These are phyloP conservation scores for Drosophila azteca DNA, from an alignment of 1,140 invertebrate species.

Conservation along the genomic window DNA sequence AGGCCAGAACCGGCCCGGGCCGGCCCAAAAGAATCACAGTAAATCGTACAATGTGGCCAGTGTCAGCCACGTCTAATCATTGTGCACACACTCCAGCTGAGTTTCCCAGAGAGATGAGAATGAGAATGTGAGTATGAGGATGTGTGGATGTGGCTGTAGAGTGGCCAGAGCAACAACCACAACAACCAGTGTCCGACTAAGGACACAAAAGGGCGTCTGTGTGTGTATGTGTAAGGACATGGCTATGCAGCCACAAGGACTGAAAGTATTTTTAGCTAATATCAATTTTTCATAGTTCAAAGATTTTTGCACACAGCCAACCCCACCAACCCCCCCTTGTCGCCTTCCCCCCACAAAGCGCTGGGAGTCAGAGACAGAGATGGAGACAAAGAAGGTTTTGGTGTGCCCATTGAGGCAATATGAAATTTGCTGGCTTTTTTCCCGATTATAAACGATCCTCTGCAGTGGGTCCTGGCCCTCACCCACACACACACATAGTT, in stretches of 20 bases:
- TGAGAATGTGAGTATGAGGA: background rate
- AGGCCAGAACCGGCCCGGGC: conserved; percentile 18
- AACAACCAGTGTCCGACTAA: too few relatives aligned
- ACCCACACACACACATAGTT: conserved; percentile 4
- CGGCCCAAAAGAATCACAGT: conserved; percentile 61
- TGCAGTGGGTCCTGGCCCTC: conserved; percentile 45
- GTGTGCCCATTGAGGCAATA: conserved; percentile 66
- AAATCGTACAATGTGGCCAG: conserved; percentile 75
- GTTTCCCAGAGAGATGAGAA: conserved; percentile 20
- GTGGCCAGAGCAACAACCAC: conserved; percentile 20
- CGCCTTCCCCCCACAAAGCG: conserved; percentile 10
- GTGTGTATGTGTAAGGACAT: conserved; percentile 31
- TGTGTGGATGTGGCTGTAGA: background rate
- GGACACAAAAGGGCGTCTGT: conserved; percentile 45
- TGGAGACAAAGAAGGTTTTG: conserved; percentile 23
- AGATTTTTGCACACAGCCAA: conserved; percentile 66
- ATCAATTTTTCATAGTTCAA: conserved; percentile 83
- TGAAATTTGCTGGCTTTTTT: conserved; percentile 74
- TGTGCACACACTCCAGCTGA: conserved; percentile 76
- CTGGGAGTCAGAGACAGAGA: background rate
- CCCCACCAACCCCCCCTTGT: too few relatives aligned
- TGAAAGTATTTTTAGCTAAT: conserved; percentile 82
- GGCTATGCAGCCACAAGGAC: conserved; percentile 58
- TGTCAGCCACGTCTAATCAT: conserved; percentile 73
- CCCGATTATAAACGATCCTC: conserved; percentile 78